A percentile compares a stretch with the other conserved stretches of the same genome.
Evolutionary conservation across 2,113 vertebrate species (phyloP).

Genomic region (Peromyscus maniculatus): DNA sequence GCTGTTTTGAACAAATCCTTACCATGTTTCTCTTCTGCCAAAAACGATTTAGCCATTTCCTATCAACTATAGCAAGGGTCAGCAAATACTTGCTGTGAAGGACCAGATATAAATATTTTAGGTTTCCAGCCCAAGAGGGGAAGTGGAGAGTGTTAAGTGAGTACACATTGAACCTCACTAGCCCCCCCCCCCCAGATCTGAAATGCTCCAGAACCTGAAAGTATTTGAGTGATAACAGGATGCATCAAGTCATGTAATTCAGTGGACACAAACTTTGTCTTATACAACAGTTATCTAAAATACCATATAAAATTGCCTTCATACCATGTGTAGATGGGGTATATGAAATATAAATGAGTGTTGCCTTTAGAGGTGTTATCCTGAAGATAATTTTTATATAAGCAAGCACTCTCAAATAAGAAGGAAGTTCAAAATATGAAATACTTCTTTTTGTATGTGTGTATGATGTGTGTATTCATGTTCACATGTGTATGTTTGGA

Average conservation of each 20-base stretch:
- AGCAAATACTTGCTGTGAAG: background rate
- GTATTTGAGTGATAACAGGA: background rate
- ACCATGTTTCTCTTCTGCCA: background rate
- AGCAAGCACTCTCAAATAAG: background rate
- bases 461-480: background rate
- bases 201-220: background rate
- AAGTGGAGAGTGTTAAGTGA: background rate
- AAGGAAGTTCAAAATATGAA: background rate
- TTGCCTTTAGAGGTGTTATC: background rate
- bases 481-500: background rate
- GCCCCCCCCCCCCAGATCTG: background rate
- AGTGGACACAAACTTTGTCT: background rate
- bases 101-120: background rate
- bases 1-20: background rate
- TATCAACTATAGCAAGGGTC: background rate
- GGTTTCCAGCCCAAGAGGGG: background rate
- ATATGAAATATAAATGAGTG: slow-evolving; percentile 8
- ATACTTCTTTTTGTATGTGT: background rate
- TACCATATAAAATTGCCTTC: background rate
- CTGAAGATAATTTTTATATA: background rate
- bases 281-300: background rate
- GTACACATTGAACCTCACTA: background rate
- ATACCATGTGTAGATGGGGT: background rate
- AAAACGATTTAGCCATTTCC: accelerated
- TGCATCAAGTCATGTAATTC: background rate